Percentiles rank a stretch among this genome's conserved stretches.
These are phyloP conservation scores for Sinocyclocheilus anophthalmus DNA, from an alignment of 2,113 vertebrate species.

Conservation along the genomic window DNA sequence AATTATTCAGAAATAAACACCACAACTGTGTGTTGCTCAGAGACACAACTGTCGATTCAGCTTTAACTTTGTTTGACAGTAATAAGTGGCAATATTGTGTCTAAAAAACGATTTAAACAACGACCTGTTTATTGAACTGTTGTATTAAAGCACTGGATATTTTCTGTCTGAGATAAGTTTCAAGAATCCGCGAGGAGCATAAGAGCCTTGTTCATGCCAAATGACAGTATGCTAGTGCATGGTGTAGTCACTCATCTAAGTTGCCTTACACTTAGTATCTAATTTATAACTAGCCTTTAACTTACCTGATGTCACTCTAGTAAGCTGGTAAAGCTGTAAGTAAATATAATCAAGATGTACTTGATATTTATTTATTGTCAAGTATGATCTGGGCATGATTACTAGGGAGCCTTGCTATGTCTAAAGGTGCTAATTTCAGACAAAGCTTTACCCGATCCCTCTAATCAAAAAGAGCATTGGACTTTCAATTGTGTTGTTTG, in stretches of 20 bases:
- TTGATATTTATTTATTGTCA: background rate
- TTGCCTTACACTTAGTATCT: background rate
- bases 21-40: too few species aligned
- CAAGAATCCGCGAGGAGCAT: too few species aligned
- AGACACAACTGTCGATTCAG: too few species aligned
- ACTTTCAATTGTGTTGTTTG: constrained; percentile 26
- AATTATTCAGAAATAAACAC: background rate
- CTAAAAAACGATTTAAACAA: too few species aligned
- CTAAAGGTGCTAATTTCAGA: background rate
- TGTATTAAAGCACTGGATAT: too few species aligned
- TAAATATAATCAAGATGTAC: background rate
- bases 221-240: too few species aligned
- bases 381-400: background rate
- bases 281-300: background rate
- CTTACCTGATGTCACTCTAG: background rate
- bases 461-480: background rate
- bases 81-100: too few species aligned
- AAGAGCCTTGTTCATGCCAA: too few species aligned
- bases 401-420: background rate
- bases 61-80: too few species aligned
- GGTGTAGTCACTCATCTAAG: background rate
- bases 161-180: too few species aligned
- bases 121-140: too few species aligned
- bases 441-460: constrained; percentile 7
- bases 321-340: background rate